A percentile compares a stretch with the other conserved stretches of the same genome.
Conservation (phyloP, 2,888 invertebrate species). For the Drosophila paranaensis region DNA sequence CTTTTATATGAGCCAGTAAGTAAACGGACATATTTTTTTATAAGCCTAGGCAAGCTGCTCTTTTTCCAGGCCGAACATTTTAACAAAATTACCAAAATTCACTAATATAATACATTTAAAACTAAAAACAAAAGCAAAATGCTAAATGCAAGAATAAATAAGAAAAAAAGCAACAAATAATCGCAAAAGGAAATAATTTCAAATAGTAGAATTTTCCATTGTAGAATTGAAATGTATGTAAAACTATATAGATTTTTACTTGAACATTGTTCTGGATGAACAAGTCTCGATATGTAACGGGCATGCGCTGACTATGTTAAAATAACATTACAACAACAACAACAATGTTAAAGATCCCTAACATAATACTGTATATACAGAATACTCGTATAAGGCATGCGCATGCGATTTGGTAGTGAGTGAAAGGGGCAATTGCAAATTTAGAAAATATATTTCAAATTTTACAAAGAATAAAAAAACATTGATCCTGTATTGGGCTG, state of each 20-base stretch:
- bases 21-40: slow-evolving; percentile 78
- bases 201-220: slow-evolving; percentile 76
- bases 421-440: slow-evolving; percentile 21
- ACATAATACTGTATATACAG: slow-evolving; percentile 55
- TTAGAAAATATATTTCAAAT: slow-evolving; percentile 9
- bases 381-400: slow-evolving; percentile 46
- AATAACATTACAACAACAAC: slow-evolving; percentile 9
- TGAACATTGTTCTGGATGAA: slow-evolving; percentile 38
- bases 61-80: slow-evolving; percentile 73
- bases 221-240: slow-evolving; percentile 70
- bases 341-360: slow-evolving; percentile 20
- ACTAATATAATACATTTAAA: slow-evolving; percentile 24
- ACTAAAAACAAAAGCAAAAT: slow-evolving; percentile 6
- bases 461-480: neutral
- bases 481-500: neutral
- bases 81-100: slow-evolving; percentile 67
- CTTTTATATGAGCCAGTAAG: slow-evolving; percentile 78
- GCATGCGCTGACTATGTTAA: slow-evolving; percentile 14
- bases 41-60: slow-evolving; percentile 71
- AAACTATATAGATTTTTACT: slow-evolving; percentile 73
- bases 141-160: slow-evolving; percentile 30
- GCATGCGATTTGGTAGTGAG: slow-evolving; percentile 27
- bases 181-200: slow-evolving; percentile 52
- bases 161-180: slow-evolving; percentile 27
- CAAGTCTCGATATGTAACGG: slow-evolving; percentile 28